phyloP scores from a whole-genome alignment of 2,113 vertebrate species.

The Rhea pennata region DNA sequence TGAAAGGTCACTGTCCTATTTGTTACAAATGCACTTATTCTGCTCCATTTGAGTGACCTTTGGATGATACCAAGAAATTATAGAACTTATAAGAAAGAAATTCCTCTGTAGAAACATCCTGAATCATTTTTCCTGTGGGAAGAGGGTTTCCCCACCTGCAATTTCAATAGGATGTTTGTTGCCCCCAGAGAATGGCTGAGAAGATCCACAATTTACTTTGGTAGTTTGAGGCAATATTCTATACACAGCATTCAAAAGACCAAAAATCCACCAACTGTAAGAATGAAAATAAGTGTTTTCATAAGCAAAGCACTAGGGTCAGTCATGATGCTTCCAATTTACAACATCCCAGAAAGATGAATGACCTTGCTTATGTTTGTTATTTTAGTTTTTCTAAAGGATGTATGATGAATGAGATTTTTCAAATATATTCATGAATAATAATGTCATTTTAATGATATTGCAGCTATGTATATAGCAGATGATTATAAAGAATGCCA shows the following conservation, averaged over 20 bases:
- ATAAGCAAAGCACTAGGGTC: conserved; percentile 50
- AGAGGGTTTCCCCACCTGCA: conserved; percentile 26
- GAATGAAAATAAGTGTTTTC: conserved; percentile 58
- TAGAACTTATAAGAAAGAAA: conserved; percentile 39
- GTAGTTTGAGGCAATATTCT: conserved; percentile 51
- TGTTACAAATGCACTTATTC: background rate
- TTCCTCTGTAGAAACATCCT: conserved; percentile 31
- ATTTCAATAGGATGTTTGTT: conserved; percentile 38
- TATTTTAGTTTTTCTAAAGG: conserved; percentile 63
- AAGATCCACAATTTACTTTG: conserved; percentile 52
- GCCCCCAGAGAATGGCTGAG: conserved; percentile 51
- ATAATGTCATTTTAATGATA: conserved; percentile 54
- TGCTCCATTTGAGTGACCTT: background rate
- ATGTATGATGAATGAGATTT: conserved; percentile 60
- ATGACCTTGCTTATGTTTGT: conserved; percentile 50
- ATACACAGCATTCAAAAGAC: conserved; percentile 5
- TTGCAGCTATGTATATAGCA: conserved; percentile 35
- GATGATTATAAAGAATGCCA: conserved; percentile 43
- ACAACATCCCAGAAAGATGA: conserved; percentile 8
- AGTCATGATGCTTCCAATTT: conserved; percentile 60
- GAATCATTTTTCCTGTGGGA: conserved; percentile 45
- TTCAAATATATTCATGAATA: conserved; percentile 61
- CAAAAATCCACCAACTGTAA: conserved; percentile 33
- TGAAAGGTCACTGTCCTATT: background rate
- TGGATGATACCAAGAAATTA: conserved; percentile 36